Percentiles rank a stretch among this genome's conserved stretches.
phyloP scores from a whole-genome alignment of 1,140 invertebrate species.

The Ditylenchus dipsaci region DNA sequence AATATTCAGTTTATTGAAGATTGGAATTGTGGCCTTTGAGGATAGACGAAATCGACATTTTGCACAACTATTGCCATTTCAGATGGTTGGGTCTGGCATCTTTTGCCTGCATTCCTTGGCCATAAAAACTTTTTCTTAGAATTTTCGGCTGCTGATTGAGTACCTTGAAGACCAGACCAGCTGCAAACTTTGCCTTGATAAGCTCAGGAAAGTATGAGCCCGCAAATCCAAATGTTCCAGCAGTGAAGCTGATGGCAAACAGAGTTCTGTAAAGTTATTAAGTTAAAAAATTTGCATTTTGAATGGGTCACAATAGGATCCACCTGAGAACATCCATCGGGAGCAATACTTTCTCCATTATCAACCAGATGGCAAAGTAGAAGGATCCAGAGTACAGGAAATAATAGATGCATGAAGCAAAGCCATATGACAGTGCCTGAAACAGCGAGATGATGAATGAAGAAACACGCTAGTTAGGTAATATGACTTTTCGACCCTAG shows the following conservation, averaged over 20 bases:
- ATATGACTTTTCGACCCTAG: no score
- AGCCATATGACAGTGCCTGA: slow-evolving; percentile 46
- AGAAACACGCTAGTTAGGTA: no score
- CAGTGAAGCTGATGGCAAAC: slow-evolving; percentile 52
- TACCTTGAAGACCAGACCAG: slow-evolving; percentile 59
- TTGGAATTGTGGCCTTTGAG: not conserved
- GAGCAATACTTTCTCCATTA: slow-evolving; percentile 46
- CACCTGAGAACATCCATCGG: slow-evolving; percentile 56
- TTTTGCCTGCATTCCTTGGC: no score
- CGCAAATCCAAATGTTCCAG: slow-evolving; percentile 54
- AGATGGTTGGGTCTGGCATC: no score
- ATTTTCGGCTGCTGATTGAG: slow-evolving; percentile 57
- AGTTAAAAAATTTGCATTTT: no score
- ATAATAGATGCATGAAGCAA: slow-evolving; percentile 59
- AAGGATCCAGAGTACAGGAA: slow-evolving; percentile 63
- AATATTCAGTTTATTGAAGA: not conserved
- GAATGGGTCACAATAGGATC: not conserved
- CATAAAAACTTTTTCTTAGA: no score
- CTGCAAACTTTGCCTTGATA: slow-evolving; percentile 59
- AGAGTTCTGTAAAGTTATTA: slow-evolving; percentile 38
- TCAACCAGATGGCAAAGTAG: slow-evolving; percentile 59
- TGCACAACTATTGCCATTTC: slow-evolving; percentile 65
- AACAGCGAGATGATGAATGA: no score
- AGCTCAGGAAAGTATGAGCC: slow-evolving; percentile 61
- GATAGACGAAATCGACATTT: not conserved